Conservation (phyloP, 2,888 invertebrate genomes). For the Rhimphoctona megacephalus region DNA sequence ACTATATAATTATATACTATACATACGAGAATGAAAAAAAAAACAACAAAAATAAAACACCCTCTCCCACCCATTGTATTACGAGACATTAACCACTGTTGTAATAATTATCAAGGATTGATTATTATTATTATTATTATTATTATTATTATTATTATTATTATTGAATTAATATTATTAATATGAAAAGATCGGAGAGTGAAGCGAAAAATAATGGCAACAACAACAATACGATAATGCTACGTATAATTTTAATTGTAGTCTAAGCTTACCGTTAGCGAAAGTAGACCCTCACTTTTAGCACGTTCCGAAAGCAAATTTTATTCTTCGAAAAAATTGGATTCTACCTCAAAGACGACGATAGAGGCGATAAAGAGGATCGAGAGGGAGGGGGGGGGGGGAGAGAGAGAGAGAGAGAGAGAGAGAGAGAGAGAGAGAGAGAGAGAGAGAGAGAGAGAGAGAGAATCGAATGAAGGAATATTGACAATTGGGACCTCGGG, state of each 20-base stretch:
- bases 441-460: constrained; percentile 53
- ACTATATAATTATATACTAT: constrained; percentile 74
- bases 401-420: constrained; percentile 50
- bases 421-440: constrained; percentile 45
- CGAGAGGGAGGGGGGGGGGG: not conserved
- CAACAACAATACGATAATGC: constrained; percentile 78
- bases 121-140: constrained; percentile 71
- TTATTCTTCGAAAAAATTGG: constrained; percentile 79
- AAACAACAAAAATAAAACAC: constrained; percentile 25
- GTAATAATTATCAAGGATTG: constrained; percentile 80
- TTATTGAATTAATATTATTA: constrained; percentile 73
- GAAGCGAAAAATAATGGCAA: constrained; percentile 41
- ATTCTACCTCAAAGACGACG: constrained; percentile 81
- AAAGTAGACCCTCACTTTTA: constrained; percentile 83
- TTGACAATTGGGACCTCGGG: constrained; percentile 35
- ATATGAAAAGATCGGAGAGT: constrained; percentile 71
- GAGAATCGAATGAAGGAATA: constrained; percentile 48
- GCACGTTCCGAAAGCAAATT: constrained; percentile 75
- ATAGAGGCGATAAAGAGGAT: constrained; percentile 70
- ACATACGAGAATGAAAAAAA: constrained; percentile 71
- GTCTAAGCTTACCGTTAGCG: constrained; percentile 79
- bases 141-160: constrained; percentile 67
- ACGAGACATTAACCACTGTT: constrained; percentile 82
- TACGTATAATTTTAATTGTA: constrained; percentile 80
- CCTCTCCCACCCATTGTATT: constrained; percentile 76